phyloP scores from a whole-genome alignment of 2,797 vertebrate species.

The Rhodeus uyekii region DNA sequence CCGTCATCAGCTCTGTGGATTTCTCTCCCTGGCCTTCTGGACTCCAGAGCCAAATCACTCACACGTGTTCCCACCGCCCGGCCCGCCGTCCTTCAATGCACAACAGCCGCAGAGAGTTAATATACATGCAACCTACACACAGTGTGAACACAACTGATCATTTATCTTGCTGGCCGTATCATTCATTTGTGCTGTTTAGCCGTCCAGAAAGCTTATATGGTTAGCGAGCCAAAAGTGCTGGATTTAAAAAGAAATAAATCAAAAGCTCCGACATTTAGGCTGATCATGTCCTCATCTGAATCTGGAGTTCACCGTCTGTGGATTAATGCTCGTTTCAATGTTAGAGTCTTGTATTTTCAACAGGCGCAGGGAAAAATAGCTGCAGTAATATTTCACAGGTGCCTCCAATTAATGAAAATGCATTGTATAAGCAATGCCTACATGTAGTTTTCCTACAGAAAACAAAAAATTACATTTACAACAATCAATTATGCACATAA shows the following conservation, averaged over 20 bases:
- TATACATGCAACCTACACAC: conserved; percentile 43
- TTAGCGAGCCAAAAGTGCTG: conserved; percentile 11
- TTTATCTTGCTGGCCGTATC: conserved; percentile 26
- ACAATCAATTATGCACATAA: neutral
- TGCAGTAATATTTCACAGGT: neutral
- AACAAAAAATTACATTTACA: neutral
- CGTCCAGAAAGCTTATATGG: conserved; percentile 18
- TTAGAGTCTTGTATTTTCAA: neutral
- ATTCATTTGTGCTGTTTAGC: conserved; percentile 38
- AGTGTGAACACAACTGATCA: conserved; percentile 22
- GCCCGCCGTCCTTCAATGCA: conserved; percentile 27
- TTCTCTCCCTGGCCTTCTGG: conserved; percentile 63
- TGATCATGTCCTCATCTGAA: neutral
- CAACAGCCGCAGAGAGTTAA: conserved; percentile 50
- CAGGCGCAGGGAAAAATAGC: neutral
- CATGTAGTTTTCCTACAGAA: neutral
- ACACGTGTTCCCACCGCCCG: conserved; percentile 77
- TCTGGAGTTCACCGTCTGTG: neutral
- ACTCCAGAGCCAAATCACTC: conserved; percentile 73
- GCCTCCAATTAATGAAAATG: neutral
- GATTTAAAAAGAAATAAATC: conserved; percentile 31
- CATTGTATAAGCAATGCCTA: neutral
- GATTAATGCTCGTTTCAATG: neutral
- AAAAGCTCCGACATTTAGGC: neutral
- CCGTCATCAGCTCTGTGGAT: conserved; percentile 80